phyloP scores from a whole-genome alignment of 1,140 invertebrate species.

The Andricus grossulariae region DNA sequence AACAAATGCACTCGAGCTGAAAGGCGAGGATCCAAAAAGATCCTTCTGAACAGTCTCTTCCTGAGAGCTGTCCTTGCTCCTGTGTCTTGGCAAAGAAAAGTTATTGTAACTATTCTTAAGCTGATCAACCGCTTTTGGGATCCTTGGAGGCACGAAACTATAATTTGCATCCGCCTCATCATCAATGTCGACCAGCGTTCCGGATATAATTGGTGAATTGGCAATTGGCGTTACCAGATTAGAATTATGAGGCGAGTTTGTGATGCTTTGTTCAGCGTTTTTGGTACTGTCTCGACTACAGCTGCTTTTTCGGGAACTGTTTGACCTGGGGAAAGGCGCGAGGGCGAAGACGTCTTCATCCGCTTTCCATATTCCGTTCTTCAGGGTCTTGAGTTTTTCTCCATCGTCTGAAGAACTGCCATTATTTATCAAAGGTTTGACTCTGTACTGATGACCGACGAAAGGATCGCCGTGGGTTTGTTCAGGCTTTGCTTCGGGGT shows the following conservation, averaged over 20 bases:
- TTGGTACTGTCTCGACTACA: slow-evolving; percentile 55
- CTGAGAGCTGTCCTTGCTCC: slow-evolving; percentile 33
- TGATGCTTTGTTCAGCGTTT: slow-evolving; percentile 51
- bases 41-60: slow-evolving; percentile 63
- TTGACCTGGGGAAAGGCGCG: slow-evolving; percentile 82
- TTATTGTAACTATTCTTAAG: slow-evolving; percentile 52
- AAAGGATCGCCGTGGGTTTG: slow-evolving; percentile 72
- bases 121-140: slow-evolving; percentile 31
- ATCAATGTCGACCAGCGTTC: slow-evolving; percentile 58
- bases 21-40: slow-evolving; percentile 78
- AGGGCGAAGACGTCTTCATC: slow-evolving; percentile 84
- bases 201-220: slow-evolving; percentile 52
- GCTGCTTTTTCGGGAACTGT: slow-evolving; percentile 67
- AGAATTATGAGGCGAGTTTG: slow-evolving; percentile 53
- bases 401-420: slow-evolving; percentile 63
- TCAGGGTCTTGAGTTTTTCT: slow-evolving; percentile 36
- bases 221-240: slow-evolving; percentile 48
- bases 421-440: slow-evolving; percentile 51
- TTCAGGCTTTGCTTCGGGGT: slow-evolving; percentile 77
- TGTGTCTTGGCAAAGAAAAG: slow-evolving; percentile 37
- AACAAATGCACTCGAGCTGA: slow-evolving; percentile 66
- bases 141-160: slow-evolving; percentile 28
- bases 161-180: slow-evolving; percentile 35
- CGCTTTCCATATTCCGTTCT: slow-evolving; percentile 65
- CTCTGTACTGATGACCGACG: slow-evolving; percentile 63